phyloP scores from a whole-genome alignment of 23 tunicate genomes.

The Corella eumyota region DNA sequence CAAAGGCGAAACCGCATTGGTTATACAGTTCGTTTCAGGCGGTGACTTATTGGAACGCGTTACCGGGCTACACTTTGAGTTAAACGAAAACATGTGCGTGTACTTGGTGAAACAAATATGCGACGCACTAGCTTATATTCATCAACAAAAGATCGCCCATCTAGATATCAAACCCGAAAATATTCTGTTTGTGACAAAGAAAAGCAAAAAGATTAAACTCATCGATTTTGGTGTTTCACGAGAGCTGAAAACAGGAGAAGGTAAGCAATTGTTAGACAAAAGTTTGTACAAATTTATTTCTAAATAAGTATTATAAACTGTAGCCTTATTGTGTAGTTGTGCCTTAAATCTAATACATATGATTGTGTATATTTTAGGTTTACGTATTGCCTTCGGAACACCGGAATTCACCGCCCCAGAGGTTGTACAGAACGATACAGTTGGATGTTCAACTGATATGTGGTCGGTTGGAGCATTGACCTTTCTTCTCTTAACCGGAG shows the following conservation, averaged over 20 bases:
- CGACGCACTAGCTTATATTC: constrained; percentile 65
- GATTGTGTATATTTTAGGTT: constrained; percentile 29
- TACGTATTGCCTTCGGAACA: constrained; percentile 64
- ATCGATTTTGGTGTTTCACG: constrained; percentile 84
- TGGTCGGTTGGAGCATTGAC: constrained; percentile 87
- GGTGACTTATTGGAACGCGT: constrained; percentile 78
- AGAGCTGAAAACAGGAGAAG: constrained; percentile 85
- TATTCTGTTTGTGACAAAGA: constrained; percentile 64
- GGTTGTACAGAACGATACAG: constrained; percentile 75
- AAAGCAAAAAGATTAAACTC: constrained; percentile 72
- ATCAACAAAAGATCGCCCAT: constrained; percentile 79
- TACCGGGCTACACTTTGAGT: constrained; percentile 37
- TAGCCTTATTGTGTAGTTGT: not conserved
- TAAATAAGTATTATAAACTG: too few relatives aligned
- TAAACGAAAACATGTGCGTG: constrained; percentile 63
- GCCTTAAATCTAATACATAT: not conserved
- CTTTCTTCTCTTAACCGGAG: constrained; percentile 62
- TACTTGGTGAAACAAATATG: constrained; percentile 76
- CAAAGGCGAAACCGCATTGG: constrained; percentile 80
- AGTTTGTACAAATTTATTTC: too few relatives aligned
- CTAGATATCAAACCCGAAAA: constrained; percentile 92
- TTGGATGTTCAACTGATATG: constrained; percentile 85
- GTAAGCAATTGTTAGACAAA: constrained; percentile 16
- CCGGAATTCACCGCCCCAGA: constrained; percentile 97
- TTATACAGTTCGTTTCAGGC: constrained; percentile 89